Conservation (phyloP, 2,888 invertebrate species). For the Eurois occulta region DNA sequence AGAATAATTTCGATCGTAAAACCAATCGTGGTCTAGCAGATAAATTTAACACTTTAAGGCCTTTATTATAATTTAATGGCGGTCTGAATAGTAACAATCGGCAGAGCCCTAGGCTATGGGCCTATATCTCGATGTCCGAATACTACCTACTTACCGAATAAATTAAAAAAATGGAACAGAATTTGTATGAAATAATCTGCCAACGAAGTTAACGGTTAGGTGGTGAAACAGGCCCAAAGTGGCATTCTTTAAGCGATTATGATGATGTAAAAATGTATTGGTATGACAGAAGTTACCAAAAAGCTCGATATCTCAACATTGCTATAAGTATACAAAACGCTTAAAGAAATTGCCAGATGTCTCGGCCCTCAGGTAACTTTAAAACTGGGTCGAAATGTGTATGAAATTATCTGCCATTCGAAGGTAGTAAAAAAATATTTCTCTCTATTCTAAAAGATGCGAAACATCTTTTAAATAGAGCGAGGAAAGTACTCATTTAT, state of each 20-base stretch:
- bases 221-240: not conserved
- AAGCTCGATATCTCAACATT: not conserved
- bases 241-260: not conserved
- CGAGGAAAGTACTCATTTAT: not conserved
- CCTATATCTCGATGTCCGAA: too few relatives aligned
- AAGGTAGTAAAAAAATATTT: too few relatives aligned
- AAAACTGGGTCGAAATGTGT: not conserved
- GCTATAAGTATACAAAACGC: not conserved
- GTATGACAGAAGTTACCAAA: not conserved
- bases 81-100: not conserved
- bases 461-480: not conserved
- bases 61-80: not conserved
- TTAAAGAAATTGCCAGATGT: not conserved
- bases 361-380: not conserved
- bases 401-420: not conserved
- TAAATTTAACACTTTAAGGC: not conserved
- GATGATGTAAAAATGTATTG: not conserved
- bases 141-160: too few relatives aligned
- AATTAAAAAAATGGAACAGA: too few relatives aligned
- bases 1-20: constrained; percentile 13
- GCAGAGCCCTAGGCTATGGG: too few relatives aligned
- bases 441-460: not conserved
- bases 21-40: not conserved
- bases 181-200: too few relatives aligned
- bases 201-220: too few relatives aligned